These are phyloP conservation scores for Alaudala cheleensis DNA, from an alignment of 2,113 vertebrate genomes.

Conservation along the genomic window DNA sequence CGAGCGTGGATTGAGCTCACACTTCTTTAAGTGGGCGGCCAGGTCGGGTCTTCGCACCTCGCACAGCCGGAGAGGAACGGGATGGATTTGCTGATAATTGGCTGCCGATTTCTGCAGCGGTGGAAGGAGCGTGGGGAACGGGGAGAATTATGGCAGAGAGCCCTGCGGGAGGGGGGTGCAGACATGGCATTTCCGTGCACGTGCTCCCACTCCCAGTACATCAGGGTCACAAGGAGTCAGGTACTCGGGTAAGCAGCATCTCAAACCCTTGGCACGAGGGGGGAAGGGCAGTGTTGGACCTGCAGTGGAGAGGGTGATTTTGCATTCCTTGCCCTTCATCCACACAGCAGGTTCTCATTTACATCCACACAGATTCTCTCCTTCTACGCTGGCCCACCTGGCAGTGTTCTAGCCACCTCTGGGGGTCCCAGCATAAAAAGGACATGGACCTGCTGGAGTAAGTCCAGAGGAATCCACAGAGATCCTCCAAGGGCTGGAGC, in stretches of 20 bases:
- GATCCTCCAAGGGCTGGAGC: background rate
- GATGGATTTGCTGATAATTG: background rate
- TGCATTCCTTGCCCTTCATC: background rate
- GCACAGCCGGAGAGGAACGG: background rate
- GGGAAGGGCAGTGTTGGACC: background rate
- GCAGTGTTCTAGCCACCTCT: background rate
- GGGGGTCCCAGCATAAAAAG: background rate
- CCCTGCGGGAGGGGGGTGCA: background rate
- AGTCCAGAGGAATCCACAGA: background rate
- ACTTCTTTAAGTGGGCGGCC: background rate
- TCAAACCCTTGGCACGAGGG: fast-evolving
- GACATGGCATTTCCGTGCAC: background rate
- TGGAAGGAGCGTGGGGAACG: background rate
- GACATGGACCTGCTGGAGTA: fast-evolving
- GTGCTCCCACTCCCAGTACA: background rate
- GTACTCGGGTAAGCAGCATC: background rate
- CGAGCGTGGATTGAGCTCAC: background rate
- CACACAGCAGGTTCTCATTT: background rate
- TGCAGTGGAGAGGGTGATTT: background rate
- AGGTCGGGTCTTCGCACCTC: background rate
- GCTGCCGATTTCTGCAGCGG: background rate
- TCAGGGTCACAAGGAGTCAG: fast-evolving
- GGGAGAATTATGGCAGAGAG: background rate
- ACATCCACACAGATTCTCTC: background rate
- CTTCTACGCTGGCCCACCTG: background rate